A percentile compares a stretch with the other conserved stretches of the same genome.
Evolutionary conservation across 2,888 invertebrate genomes (phyloP).

Genomic region (Papilio protenor): DNA sequence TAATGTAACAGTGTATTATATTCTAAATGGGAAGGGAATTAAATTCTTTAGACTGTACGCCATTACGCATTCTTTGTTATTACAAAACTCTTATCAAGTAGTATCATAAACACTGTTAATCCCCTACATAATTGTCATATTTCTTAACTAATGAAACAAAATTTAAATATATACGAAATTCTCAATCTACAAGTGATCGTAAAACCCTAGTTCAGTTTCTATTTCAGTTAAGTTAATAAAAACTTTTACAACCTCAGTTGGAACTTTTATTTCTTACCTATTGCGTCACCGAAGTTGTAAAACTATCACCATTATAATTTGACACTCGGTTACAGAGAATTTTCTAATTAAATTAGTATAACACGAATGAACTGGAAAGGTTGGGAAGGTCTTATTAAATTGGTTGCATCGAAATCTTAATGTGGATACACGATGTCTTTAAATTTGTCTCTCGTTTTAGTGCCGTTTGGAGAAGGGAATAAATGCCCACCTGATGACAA

Average conservation of each 20-base stretch:
- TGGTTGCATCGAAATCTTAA: constrained; percentile 31
- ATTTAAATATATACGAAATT: constrained; percentile 42
- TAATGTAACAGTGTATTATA: background rate
- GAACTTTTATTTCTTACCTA: constrained; percentile 47
- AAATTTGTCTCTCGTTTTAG: constrained; percentile 38
- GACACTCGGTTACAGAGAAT: constrained; percentile 4
- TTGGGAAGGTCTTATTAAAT: constrained; percentile 9
- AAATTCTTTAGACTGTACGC: background rate
- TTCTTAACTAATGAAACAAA: constrained; percentile 45
- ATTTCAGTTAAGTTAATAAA: constrained; percentile 51
- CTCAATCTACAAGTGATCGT: constrained; percentile 45
- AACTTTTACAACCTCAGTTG: constrained; percentile 48
- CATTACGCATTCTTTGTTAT: background rate
- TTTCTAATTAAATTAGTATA: background rate
- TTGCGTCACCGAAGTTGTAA: constrained; percentile 47
- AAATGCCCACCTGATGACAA: constrained; percentile 23
- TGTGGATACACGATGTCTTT: constrained; percentile 37
- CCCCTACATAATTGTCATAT: background rate
- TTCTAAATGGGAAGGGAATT: background rate
- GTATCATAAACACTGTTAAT: background rate
- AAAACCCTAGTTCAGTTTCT: constrained; percentile 53
- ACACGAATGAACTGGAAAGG: background rate
- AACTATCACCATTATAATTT: constrained; percentile 46
- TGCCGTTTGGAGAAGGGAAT: constrained; percentile 9
- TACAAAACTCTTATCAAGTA: background rate